Percentiles rank a stretch among this genome's conserved stretches.
Evolutionary conservation across 2,113 vertebrate species (phyloP).

Genomic region (Drymodes brunneopygia): DNA sequence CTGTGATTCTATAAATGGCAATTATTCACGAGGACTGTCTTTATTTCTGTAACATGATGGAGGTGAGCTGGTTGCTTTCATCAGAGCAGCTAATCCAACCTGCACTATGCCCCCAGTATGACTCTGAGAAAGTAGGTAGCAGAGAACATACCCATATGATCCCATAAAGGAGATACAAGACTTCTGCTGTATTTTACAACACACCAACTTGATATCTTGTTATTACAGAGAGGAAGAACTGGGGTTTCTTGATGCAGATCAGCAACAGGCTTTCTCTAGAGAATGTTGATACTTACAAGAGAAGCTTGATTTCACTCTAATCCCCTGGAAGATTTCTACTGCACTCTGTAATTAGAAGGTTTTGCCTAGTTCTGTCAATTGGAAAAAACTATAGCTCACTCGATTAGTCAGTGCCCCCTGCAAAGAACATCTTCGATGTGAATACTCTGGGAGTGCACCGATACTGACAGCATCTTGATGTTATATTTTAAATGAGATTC

Average conservation of each 20-base stretch:
- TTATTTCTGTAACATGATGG: neutral
- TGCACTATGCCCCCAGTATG: neutral
- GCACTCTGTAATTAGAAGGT: neutral
- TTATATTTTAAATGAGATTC: neutral
- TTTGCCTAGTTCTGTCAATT: neutral
- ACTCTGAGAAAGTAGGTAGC: neutral
- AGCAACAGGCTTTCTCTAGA: neutral
- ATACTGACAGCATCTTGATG: neutral
- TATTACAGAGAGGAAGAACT: neutral
- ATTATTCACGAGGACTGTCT: accelerated
- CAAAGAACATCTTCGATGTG: neutral
- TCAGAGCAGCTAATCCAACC: neutral
- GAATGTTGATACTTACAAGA: neutral
- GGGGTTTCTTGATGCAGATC: neutral
- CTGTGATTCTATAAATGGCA: neutral
- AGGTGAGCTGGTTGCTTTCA: neutral
- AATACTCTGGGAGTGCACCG: neutral
- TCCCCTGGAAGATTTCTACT: neutral
- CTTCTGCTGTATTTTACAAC: neutral
- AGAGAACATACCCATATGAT: neutral
- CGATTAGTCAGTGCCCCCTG: neutral
- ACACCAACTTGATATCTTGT: neutral
- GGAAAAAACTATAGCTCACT: neutral
- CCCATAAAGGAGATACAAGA: neutral
- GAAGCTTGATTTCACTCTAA: neutral